Evolutionary conservation across 2,113 vertebrate genomes (phyloP).

Genomic region (Capricornis sumatraensis): DNA sequence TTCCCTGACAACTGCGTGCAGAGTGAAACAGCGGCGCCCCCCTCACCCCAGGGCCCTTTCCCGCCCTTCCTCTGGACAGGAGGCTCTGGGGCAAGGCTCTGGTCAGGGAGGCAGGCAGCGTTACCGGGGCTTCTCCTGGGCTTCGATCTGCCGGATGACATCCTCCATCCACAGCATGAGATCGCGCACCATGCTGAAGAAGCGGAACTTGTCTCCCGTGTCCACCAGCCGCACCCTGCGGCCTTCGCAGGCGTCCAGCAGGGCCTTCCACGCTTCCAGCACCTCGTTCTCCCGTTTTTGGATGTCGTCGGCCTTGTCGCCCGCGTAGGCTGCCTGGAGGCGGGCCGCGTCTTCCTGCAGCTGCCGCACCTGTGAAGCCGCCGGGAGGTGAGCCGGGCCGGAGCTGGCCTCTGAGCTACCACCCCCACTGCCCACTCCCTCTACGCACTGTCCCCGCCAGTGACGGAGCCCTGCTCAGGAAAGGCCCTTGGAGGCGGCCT

Average conservation of each 20-base stretch:
- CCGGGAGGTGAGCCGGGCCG: fast-evolving
- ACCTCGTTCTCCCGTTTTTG: slow-evolving; percentile 94
- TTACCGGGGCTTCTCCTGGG: slow-evolving; percentile 96
- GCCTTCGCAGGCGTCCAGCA: slow-evolving; percentile 92
- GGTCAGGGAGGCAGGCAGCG: fast-evolving
- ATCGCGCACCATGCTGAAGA: slow-evolving; percentile 97
- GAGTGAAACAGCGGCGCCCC: fast-evolving
- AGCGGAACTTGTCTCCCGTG: slow-evolving; percentile 96
- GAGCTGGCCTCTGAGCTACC: background rate
- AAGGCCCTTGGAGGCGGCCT: background rate
- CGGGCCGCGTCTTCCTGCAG: slow-evolving; percentile 96
- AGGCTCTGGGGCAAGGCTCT: background rate
- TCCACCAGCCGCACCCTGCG: slow-evolving; percentile 90
- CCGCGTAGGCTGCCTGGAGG: slow-evolving; percentile 96
- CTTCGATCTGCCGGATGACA: slow-evolving; percentile 95
- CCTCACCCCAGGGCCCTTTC: fast-evolving
- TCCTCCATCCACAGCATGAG: slow-evolving; percentile 99
- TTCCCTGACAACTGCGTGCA: background rate
- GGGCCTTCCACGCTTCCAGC: slow-evolving; percentile 91
- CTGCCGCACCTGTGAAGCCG: slow-evolving; percentile 88
- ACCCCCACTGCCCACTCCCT: fast-evolving
- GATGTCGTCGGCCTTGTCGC: slow-evolving; percentile 98
- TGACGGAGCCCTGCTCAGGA: background rate
- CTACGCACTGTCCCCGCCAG: fast-evolving
- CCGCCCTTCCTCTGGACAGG: fast-evolving